Evolutionary conservation across 2,113 vertebrate species (phyloP), one percentile per base, ranked within the genome.

Genomic region (Zosterops lateralis): DNA sequence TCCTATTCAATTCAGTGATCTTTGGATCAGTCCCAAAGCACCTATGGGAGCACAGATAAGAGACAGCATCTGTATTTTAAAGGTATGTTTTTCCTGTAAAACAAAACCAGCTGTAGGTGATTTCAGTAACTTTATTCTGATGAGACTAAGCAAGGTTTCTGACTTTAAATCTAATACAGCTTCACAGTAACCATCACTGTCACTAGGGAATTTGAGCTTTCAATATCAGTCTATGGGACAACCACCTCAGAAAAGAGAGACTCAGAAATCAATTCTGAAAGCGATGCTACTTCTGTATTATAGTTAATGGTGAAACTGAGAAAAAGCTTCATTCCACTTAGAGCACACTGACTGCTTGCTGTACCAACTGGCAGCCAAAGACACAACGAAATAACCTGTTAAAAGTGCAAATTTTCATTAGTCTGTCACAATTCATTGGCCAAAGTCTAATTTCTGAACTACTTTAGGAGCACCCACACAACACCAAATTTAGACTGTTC

Each of bases 231-330:
- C 74, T 28, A 12, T 13, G 36, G 73, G 50, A 94, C 80, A 93
- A 68, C 14, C 44, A 89, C 19, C 87, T 61, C 57, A 84, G 89
- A 24, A 76, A 81, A 77, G 32, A 87, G 32, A 56, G 61, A 73
- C 17, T 83, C 73, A 92, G 54, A 82, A 89, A 91, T 84, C 62
- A 80, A 91, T 90, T 90, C 45, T 71, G 75, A 87, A 83, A 87
- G 74, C 0, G 0, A 80, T 24, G 65, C 28, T 95, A 61, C 21
- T 61, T 73, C 84, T 68, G 5, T 47, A 3, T 70, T 73, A 83
- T 2, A 48, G 34, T 45, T 36, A 24, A 44, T 10, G 17, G 60
- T 48, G 28, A 94, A 91, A 79, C 38, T 18, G 25, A 79, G 68
- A 50, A 58, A 62, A 57, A 50, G 51, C 53, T 67, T 53, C 25